phyloP scores from a whole-genome alignment of 2,797 vertebrate genomes.

The Malacoraja senta region DNA sequence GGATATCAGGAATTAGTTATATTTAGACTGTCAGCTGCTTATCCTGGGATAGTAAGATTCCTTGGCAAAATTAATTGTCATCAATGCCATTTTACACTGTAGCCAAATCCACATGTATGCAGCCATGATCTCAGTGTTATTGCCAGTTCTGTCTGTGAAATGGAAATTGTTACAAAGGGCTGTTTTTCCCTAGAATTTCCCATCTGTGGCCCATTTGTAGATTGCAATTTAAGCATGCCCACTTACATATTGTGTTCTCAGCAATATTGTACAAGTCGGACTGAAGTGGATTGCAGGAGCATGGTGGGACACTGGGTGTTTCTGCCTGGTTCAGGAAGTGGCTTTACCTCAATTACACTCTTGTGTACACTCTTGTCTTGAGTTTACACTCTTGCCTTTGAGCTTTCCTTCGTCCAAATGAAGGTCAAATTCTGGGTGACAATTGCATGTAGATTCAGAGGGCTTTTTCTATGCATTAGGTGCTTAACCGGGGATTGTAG shows the following conservation, averaged over 20 bases:
- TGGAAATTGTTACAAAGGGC: constrained; percentile 28
- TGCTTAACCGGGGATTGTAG: too few relatives aligned
- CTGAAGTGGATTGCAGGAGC: neutral
- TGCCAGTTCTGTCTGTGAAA: constrained; percentile 25
- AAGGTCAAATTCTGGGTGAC: too few relatives aligned
- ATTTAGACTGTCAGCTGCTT: constrained; percentile 30
- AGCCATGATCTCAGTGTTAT: constrained; percentile 7
- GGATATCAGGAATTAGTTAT: constrained; percentile 1
- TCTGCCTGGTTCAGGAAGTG: neutral
- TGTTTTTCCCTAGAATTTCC: constrained; percentile 10
- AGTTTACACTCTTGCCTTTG: neutral
- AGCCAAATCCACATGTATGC: constrained; percentile 30
- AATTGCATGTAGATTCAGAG: too few relatives aligned
- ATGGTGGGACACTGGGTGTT: neutral
- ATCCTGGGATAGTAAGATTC: constrained; percentile 26
- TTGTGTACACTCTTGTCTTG: neutral
- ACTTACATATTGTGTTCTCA: constrained; percentile 27
- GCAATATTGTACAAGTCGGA: neutral
- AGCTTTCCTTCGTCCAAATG: neutral
- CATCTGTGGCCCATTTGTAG: constrained; percentile 27
- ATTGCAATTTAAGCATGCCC: constrained; percentile 13
- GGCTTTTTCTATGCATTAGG: too few relatives aligned
- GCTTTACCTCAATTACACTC: neutral
- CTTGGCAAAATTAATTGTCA: constrained; percentile 22
- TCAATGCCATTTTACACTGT: constrained; percentile 30